Conservation (phyloP, 2,113 vertebrate species). For the Nibea coibor region DNA sequence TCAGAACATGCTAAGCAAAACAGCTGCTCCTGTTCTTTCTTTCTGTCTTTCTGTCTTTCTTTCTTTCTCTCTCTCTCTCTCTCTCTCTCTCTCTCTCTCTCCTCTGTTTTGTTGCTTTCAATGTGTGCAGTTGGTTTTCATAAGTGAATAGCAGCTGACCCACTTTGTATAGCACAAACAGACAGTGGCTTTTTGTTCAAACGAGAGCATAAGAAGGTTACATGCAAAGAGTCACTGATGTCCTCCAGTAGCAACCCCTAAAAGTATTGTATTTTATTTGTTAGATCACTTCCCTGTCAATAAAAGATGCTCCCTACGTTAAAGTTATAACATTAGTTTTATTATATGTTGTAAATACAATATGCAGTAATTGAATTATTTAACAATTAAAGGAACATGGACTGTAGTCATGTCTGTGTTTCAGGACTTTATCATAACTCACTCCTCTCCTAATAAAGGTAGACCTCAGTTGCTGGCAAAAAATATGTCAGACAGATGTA, state of each 20-base stretch:
- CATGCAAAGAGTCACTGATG: neutral
- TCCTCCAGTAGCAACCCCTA: neutral
- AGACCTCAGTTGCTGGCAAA: constrained; percentile 4
- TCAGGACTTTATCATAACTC: neutral
- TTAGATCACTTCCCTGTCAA: too few species aligned
- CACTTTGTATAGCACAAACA: constrained; percentile 14
- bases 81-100: too few species aligned
- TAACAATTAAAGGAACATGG: neutral
- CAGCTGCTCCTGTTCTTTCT: constrained; percentile 8
- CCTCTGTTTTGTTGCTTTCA: neutral
- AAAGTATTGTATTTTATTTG: constrained; percentile 1
- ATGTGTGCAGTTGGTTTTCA: neutral
- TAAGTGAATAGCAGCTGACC: constrained; percentile 22
- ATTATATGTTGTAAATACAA: neutral
- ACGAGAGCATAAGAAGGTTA: neutral
- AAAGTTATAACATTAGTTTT: neutral
- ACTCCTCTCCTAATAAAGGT: neutral
- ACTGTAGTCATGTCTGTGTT: neutral
- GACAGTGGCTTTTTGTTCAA: constrained; percentile 26
- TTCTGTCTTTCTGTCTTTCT: too few species aligned
- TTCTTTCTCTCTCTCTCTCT: too few species aligned
- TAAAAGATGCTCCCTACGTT: neutral
- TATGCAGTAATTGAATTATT: neutral
- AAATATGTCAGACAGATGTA: constrained; percentile 17
- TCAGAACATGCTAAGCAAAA: constrained; percentile 8